Conservation (phyloP, 2,113 vertebrate genomes). For the Vimba vimba region DNA sequence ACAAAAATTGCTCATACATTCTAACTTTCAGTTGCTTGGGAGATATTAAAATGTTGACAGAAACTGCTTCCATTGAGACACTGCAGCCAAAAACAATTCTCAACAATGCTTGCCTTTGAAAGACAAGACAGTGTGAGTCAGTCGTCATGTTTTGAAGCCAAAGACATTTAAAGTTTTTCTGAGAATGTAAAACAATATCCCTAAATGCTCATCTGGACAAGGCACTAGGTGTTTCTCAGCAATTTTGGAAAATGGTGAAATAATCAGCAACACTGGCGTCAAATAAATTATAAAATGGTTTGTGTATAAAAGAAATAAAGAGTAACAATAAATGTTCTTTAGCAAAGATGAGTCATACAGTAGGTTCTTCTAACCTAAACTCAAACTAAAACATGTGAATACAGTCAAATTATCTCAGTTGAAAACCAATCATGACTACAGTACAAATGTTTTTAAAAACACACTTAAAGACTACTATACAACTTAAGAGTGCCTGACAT, state of each 20-base stretch:
- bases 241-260: neutral
- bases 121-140: slow-evolving; percentile 41
- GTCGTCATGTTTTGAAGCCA: neutral
- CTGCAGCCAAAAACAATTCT: slow-evolving; percentile 49
- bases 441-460: neutral
- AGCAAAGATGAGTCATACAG: slow-evolving; percentile 19
- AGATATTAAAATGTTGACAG: slow-evolving; percentile 56
- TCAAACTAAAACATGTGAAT: slow-evolving; percentile 14
- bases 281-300: slow-evolving; percentile 2
- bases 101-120: slow-evolving; percentile 42
- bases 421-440: neutral
- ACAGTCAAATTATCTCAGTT: neutral
- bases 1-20: slow-evolving; percentile 51
- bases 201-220: slow-evolving; percentile 19
- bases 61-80: slow-evolving; percentile 59
- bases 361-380: slow-evolving; percentile 6
- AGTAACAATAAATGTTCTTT: slow-evolving; percentile 1
- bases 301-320: slow-evolving; percentile 3
- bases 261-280: slow-evolving; percentile 22
- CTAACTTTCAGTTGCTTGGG: slow-evolving; percentile 45
- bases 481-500: neutral
- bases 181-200: slow-evolving; percentile 11
- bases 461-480: neutral
- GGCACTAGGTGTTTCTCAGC: slow-evolving; percentile 18
- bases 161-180: slow-evolving; percentile 8